Evolutionary conservation across 2,888 invertebrate species (phyloP).

Genomic region (Gymnosoma rotundatum): DNA sequence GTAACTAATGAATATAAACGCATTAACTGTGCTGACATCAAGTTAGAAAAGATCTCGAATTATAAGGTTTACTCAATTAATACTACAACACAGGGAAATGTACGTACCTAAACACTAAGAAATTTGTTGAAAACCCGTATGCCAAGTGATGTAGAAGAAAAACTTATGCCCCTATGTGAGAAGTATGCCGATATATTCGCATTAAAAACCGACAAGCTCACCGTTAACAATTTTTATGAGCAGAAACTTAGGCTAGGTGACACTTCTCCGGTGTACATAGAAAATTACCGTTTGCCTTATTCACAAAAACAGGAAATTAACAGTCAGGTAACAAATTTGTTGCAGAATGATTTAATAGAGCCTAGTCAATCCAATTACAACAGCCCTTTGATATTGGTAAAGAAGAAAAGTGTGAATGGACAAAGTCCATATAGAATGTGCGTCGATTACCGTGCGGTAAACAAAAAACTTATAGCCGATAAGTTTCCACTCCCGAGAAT

Average conservation of each 20-base stretch:
- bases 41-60: not conserved
- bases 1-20: not conserved
- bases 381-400: not conserved
- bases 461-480: conserved; percentile 3
- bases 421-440: not conserved
- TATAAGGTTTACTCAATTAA: not conserved
- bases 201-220: conserved; percentile 14
- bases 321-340: not conserved
- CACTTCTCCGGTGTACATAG: not conserved
- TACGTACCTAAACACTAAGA: not conserved
- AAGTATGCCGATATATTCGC: conserved; percentile 7
- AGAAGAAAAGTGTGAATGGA: not conserved
- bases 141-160: not conserved
- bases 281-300: conserved; percentile 1
- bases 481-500: not conserved
- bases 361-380: not conserved
- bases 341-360: not conserved
- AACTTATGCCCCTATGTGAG: not conserved
- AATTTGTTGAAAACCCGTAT: not conserved
- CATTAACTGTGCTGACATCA: not conserved
- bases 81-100: not conserved
- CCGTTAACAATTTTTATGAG: conserved; percentile 24
- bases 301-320: not conserved
- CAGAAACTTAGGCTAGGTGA: conserved; percentile 22
- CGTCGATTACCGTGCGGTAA: not conserved